Base-by-base conservation (phyloP, 2,113 vertebrate genomes). In the Nothoprocta pentlandii region DNA sequence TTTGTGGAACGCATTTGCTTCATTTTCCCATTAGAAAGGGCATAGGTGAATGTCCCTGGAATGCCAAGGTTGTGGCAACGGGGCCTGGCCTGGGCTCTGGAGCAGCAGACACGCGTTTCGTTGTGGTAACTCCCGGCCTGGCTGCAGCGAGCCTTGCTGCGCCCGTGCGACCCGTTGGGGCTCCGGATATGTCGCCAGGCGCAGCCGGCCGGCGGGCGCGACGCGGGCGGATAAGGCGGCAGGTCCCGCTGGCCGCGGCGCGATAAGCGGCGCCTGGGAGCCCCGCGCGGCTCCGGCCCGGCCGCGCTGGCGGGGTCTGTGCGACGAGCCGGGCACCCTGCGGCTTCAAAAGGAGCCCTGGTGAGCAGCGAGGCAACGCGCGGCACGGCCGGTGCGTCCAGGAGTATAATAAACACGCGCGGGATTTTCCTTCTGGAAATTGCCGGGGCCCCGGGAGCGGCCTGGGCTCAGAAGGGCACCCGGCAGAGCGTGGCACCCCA, bases 111-210 rank as follows among this genome's bases (percentile, higher is more conserved):
- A 0, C 32, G 41, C 59, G 34, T 41, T 39, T 39, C 36, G 19
- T 20, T 56, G 4, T 10, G 15, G 11, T 9, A 44, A 16, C 16
- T 9, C 34, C 25, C 63, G 76, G 89, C 36, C 36, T 39, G 36
- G 36, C 19, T 30, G 1, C 8, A 10, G 70, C 63, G 34, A 32
- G 54, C 32, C 58, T 69, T 59, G 76, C 36, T 32, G 46, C 20
- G 28, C 1, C 46, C 79, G 85, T 16, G 19, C 3, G 32, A 49
- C 4, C 20, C 4, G 4, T 61, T 42, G 34, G 14, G 46, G 76
- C 67, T 49, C 25, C 63, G 76, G 89, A 28, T 94, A 93, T 94
- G 94, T 91, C 63, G 51, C 39, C 34, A 20, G 49, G 49, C 49
- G 36, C 36, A 39, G 36, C 36, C 36, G 36, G 7, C 47, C 47